phyloP scores from a whole-genome alignment of 1,140 invertebrate species.

The Pissodes strobi region DNA sequence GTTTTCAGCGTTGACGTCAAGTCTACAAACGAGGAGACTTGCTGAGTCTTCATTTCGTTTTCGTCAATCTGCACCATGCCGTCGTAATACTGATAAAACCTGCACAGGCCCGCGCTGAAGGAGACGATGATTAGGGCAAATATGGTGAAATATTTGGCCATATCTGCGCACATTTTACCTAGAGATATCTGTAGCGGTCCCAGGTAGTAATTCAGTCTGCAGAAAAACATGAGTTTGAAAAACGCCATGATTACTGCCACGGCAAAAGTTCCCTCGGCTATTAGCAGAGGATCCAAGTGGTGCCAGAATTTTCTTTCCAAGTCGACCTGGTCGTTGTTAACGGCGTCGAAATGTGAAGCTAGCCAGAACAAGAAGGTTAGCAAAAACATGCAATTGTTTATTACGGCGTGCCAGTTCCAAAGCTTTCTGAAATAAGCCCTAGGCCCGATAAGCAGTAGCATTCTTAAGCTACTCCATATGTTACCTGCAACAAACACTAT shows the following conservation, averaged over 20 bases:
- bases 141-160: slow-evolving; percentile 61
- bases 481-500: slow-evolving; percentile 57
- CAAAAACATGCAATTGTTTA: slow-evolving; percentile 57
- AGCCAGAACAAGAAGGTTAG: slow-evolving; percentile 61
- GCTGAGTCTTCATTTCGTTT: slow-evolving; percentile 57
- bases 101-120: slow-evolving; percentile 58
- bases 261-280: slow-evolving; percentile 74
- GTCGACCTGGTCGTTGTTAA: slow-evolving; percentile 55
- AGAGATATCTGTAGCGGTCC: slow-evolving; percentile 67
- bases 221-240: slow-evolving; percentile 62
- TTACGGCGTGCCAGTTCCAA: slow-evolving; percentile 61
- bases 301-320: slow-evolving; percentile 71
- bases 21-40: slow-evolving; percentile 61
- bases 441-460: slow-evolving; percentile 60
- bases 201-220: slow-evolving; percentile 62
- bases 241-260: slow-evolving; percentile 74
- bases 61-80: slow-evolving; percentile 64
- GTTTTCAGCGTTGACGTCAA: slow-evolving; percentile 67
- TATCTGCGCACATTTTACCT: slow-evolving; percentile 64
- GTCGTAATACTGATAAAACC: slow-evolving; percentile 64
- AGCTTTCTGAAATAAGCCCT: slow-evolving; percentile 57
- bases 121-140: slow-evolving; percentile 61
- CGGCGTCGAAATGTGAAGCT: slow-evolving; percentile 56
- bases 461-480: slow-evolving; percentile 58
- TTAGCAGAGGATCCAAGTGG: slow-evolving; percentile 69